Base-by-base conservation (phyloP, 1,140 invertebrate genomes). In the Andrena cerasifolii region DNA sequence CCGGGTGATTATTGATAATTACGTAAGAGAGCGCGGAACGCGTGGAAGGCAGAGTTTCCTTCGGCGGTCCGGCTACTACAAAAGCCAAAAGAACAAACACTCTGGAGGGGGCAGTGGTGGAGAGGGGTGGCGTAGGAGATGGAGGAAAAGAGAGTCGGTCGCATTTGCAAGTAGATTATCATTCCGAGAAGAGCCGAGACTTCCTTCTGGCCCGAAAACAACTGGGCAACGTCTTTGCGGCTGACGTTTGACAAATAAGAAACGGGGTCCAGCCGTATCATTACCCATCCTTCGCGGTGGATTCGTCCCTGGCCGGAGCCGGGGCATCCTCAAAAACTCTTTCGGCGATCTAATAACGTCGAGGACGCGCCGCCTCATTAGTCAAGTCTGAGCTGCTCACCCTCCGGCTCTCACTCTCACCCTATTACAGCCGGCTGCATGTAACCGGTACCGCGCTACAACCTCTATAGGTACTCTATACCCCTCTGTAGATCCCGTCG, bases 181-280 rank as follows among this genome's bases (percentile, higher is more conserved):
- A 86, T 87, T 87, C 82, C 79, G 79, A 81, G 76, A 86, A 79
- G 80, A 82, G 74, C 31, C 70, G 67, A 63, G 72, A 84, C 79
- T 87, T 88, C 84, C 84, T 87, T 71, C 82, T 87, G 70, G 73
- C 75, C 72, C 80, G 74, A 84, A 86, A 84, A 87, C 87, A 82
- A 88, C 85, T 78, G 85, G 67, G 82, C 81, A 84, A 85, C 82
- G 82, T 80, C 85, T 88, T 87, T 89, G 87, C 81, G 71, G 79
- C 83, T 92, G 92, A 92, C 92, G 91, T 93, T 92, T 93, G 92
- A 93, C 91, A 92, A 92, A 93, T 93, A 93, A 93, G 92, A 92
- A 93, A 91, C 88, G 88, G 89, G 89, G 88, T 89, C 88, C 90
- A 91, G 90, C 84, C 90, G 89, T 92, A 91, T 93, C 91, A 93